Base-by-base conservation (phyloP, 2,888 invertebrate genomes). In the Agrenia bidenticulata region DNA sequence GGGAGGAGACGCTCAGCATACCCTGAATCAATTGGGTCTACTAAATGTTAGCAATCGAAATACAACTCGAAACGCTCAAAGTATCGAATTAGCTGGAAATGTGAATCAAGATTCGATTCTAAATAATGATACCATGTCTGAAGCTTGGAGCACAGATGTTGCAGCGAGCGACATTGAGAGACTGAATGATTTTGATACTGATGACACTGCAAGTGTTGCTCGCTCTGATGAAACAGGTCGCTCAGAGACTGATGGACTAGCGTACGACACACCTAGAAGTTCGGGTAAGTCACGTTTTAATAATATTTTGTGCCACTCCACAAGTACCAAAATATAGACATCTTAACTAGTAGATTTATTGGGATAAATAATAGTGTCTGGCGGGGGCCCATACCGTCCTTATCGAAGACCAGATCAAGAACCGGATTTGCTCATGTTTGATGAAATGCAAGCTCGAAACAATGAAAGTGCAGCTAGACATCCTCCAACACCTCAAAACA, bases 91-190 rank as follows among this genome's bases (percentile, higher is more conserved):
- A 15, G 51, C 56, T 39, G 60, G 59, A 26, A 57, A 49, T 61
- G 63, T 57, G 53, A 63, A 63, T 45, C 56, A 55, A 50, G 61
- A 63, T 32, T 55, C 59, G 4, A 61, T 61, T 51, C 23, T 55
- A 26, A 68, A 68, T 49, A 71, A 68, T 65, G 68, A 71, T 45
- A 71, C 67, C 2, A 68, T 71, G 66, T 63, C 65, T 4, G 71
- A 71, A 81, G 95, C 95, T 0, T 98, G 98, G 98, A 95, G 95
- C 78, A 96, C 95, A 64, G 97, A 98, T 81, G 97, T 97, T 17
- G 82, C 94, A 53, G 89, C 91, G 0, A 94, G 94, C 1, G 96
- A 96, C 80, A 94, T 94, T 21, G 92, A 94, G 77, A 86, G 95
- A 64, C 84, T 94, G 77, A 91, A 91, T 0, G 95, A 96, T 83